Percentiles rank a stretch among this genome's conserved stretches.
Conservation (phyloP, 2,797 vertebrate genomes). For the Rhabdomys pumilio region DNA sequence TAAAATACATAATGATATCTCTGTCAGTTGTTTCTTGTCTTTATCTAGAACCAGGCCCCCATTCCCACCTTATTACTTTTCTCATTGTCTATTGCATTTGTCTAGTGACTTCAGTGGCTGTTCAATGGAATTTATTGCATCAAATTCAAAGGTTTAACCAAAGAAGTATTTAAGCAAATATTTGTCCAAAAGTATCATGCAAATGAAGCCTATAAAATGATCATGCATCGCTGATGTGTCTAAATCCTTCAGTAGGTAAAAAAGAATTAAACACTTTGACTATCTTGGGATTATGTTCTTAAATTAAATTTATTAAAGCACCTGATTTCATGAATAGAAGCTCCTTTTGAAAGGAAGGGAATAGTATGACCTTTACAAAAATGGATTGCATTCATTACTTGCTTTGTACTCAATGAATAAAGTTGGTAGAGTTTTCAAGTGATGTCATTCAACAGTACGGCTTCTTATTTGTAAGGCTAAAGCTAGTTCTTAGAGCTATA, state of each 20-base stretch:
- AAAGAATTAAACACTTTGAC: background rate
- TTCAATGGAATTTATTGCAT: background rate
- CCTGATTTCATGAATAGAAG: background rate
- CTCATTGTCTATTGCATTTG: background rate
- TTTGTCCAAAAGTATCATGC: background rate
- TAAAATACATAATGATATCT: background rate
- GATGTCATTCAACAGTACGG: background rate
- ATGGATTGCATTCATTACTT: background rate
- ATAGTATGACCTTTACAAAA: background rate
- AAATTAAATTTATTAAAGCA: background rate
- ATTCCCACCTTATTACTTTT: background rate
- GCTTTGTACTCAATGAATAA: constrained; percentile 12
- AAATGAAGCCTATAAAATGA: background rate
- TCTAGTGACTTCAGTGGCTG: background rate
- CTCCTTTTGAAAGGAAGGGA: background rate
- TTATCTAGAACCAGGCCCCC: background rate
- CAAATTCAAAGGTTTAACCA: background rate
- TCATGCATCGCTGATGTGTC: background rate
- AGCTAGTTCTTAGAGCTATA: background rate
- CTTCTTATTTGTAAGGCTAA: background rate
- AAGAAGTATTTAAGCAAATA: background rate
- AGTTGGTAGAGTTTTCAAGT: background rate
- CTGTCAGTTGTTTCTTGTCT: background rate
- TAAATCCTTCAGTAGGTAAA: background rate
- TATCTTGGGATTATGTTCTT: background rate